Conservation (phyloP, 23 tunicate genomes). For the Oikopleura albicans region DNA sequence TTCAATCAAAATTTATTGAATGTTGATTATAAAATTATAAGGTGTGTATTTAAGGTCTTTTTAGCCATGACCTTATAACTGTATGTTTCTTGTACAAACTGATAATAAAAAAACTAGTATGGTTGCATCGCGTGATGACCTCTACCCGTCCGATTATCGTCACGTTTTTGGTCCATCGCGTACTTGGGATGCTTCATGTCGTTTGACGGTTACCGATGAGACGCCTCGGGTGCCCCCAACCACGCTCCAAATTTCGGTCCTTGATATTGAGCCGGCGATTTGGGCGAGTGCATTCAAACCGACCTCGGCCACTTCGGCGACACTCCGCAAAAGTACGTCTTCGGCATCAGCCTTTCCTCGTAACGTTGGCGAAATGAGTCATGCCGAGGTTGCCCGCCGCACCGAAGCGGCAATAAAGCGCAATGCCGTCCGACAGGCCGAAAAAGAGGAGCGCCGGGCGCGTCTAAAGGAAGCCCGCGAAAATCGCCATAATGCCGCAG, state of each 20-base stretch:
- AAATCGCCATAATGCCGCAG: no score
- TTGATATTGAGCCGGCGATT: background rate
- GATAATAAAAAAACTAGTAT: no score
- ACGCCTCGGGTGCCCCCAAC: constrained; percentile 10
- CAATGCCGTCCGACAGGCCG: background rate
- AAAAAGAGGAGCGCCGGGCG: background rate
- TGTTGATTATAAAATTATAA: no score
- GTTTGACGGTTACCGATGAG: background rate
- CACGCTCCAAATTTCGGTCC: constrained; percentile 11
- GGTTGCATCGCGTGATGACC: background rate
- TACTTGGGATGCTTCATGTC: background rate
- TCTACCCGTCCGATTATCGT: background rate
- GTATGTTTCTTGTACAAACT: no score
- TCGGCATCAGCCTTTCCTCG: background rate
- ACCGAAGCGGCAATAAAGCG: background rate
- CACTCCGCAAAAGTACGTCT: background rate
- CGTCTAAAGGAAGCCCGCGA: background rate
- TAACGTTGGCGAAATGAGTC: background rate
- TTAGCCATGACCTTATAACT: no score
- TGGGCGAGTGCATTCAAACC: background rate
- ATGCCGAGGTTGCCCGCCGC: background rate
- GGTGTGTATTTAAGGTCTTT: no score
- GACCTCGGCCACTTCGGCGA: background rate
- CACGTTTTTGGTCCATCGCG: background rate
- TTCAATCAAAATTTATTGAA: no score